phyloP scores from a whole-genome alignment of 2,113 vertebrate genomes.

The Sapayoa aenigma region DNA sequence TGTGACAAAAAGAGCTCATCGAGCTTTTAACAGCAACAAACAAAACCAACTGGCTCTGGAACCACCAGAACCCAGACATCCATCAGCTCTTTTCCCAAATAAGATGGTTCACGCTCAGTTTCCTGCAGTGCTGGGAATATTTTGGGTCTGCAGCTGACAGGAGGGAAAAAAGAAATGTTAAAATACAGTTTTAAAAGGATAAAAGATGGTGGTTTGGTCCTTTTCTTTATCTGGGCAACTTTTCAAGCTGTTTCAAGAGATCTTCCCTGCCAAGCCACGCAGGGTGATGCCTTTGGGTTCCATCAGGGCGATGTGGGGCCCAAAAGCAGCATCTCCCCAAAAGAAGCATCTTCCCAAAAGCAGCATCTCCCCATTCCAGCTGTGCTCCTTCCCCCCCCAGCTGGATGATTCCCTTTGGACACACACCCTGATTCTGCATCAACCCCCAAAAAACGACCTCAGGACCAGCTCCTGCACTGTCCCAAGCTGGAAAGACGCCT shows the following conservation, averaged over 20 bases:
- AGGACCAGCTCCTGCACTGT: rapidly evolving
- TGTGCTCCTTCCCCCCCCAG: rapidly evolving
- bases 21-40: not conserved
- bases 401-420: not conserved
- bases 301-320: rapidly evolving
- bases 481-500: not conserved
- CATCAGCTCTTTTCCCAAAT: not conserved
- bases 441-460: not conserved
- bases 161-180: not conserved
- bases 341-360: not conserved
- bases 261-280: not conserved
- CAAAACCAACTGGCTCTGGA: not conserved
- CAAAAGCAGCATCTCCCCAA: not conserved
- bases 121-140: not conserved
- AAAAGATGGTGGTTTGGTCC: not conserved
- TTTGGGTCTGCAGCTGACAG: not conserved
- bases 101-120: not conserved
- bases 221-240: not conserved
- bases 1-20: not conserved
- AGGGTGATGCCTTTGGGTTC: not conserved
- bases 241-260: not conserved
- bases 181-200: not conserved
- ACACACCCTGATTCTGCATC: not conserved
- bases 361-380: not conserved
- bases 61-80: not conserved